Base-by-base conservation (phyloP, 1,140 invertebrate genomes). In the Drosophila rhopaloa region DNA sequence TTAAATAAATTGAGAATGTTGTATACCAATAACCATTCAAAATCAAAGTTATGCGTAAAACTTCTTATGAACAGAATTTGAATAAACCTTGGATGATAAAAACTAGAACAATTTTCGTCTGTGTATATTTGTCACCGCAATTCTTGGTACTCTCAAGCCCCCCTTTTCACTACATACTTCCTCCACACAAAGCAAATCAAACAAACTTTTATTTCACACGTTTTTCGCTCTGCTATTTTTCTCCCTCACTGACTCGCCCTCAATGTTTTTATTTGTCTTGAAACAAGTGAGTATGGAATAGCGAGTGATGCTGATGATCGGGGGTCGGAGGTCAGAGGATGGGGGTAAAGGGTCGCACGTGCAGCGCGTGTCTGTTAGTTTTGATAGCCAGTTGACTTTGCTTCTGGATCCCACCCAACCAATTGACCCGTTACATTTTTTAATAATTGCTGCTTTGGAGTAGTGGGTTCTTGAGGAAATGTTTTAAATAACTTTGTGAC, bases 151-250 rank as follows among this genome's bases (percentile, higher is more conserved):
- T 43, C 44, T 24, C n/a, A 35, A 24, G 27, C 11, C 19, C 19
- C 37, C 41, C 2, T 19, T 29, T 43, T 13, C 19, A 14, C 19
- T 44, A 13, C 35, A 13, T 40, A 38, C 53, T 70, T 47, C 50
- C 55, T 44, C 32, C 56, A 29, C 65, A 79, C 79, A 72, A 73
- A 88, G 83, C 62, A 86, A 88, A 65, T 80, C 83, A 86, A 86
- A 86, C 83, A 88, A 71, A 88, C 84, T 86, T 86, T 82, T 75
- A 74, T 86, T 86, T 86, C 83, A 88, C 79, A 86, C 82, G 83
- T 88, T 88, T 72, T 72, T 88, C 83, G 82, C 67, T 81, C 51
- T 76, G 68, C 51, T 71, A 48, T 16, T 55, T 51, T 67, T 29
- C 44, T 14, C 60, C 61, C 46, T 19, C 47, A 35, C 24, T n/a